Evolutionary conservation across 2,888 invertebrate genomes (phyloP).

Genomic region (Yponomeuta malinellus): DNA sequence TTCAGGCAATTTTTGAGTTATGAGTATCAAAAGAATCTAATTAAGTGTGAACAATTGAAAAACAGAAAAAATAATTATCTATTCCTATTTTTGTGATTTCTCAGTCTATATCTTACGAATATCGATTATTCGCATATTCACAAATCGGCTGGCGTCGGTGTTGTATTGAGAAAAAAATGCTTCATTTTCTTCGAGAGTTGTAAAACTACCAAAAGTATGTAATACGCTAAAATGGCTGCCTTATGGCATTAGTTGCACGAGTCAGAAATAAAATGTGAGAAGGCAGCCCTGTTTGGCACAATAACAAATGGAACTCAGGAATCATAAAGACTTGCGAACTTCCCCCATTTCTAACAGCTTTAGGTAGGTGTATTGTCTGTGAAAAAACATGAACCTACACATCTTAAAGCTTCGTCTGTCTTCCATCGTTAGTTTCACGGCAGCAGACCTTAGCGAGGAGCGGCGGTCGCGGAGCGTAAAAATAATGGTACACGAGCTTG

Average conservation of each 20-base stretch:
- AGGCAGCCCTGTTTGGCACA: no score
- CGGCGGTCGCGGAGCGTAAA: slow-evolving; percentile 61
- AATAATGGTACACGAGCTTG: slow-evolving; percentile 56
- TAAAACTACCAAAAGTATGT: no score
- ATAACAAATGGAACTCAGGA: not conserved
- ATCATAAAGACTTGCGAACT: not conserved
- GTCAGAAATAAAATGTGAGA: not conserved
- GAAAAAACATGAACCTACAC: not conserved
- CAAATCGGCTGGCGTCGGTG: no score
- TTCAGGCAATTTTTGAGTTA: no score
- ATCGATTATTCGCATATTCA: no score
- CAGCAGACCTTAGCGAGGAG: slow-evolving; percentile 34
- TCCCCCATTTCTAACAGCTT: not conserved
- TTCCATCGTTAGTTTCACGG: not conserved
- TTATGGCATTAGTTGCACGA: not conserved
- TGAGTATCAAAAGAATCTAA: no score
- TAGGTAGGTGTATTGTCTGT: not conserved
- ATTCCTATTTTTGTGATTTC: no score
- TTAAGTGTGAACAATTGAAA: no score
- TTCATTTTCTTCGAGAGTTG: not conserved
- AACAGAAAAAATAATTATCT: no score
- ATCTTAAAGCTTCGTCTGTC: not conserved
- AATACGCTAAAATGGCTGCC: not conserved
- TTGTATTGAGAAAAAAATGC: no score
- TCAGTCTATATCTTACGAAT: no score